phyloP scores from a whole-genome alignment of 2,888 invertebrate species.

The Molanna angustata region DNA sequence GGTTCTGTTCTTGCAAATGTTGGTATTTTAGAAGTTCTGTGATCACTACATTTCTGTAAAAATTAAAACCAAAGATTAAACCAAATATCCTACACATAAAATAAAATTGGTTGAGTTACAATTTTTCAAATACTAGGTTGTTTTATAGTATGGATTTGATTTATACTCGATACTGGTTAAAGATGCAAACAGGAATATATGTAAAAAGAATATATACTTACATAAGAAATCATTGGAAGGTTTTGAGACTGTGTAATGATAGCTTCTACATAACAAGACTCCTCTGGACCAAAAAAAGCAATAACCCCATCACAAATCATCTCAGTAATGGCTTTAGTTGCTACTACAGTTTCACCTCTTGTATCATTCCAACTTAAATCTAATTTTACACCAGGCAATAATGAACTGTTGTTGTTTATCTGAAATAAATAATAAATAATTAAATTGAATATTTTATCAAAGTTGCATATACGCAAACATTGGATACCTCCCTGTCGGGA shows the following conservation, averaged over 20 bases:
- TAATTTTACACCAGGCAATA: slow-evolving; percentile 73
- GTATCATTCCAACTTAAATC: slow-evolving; percentile 80
- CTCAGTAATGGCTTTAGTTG: slow-evolving; percentile 81
- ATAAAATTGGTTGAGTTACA: no score
- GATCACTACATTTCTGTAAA: slow-evolving; percentile 90
- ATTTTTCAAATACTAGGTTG: no score
- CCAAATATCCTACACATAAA: no score
- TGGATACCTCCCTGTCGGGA: not conserved
- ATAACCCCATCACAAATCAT: slow-evolving; percentile 89
- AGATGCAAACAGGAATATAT: no score
- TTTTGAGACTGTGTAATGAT: slow-evolving; percentile 91
- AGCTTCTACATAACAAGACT: slow-evolving; percentile 91
- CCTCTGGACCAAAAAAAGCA: slow-evolving; percentile 95
- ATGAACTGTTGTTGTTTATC: slow-evolving; percentile 67
- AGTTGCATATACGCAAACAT: not conserved
- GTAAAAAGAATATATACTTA: slow-evolving; percentile 64
- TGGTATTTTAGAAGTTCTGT: slow-evolving; percentile 79
- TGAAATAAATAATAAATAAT: slow-evolving; percentile 39
- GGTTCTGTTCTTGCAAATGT: slow-evolving; percentile 94
- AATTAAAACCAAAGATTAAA: no score
- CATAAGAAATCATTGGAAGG: slow-evolving; percentile 96
- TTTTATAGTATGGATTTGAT: no score
- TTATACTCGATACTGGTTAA: no score
- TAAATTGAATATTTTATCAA: not conserved
- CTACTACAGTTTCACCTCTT: slow-evolving; percentile 77